These are phyloP conservation scores for Listronotus oregonensis DNA, from an alignment of 1,140 invertebrate species.

Conservation along the genomic window DNA sequence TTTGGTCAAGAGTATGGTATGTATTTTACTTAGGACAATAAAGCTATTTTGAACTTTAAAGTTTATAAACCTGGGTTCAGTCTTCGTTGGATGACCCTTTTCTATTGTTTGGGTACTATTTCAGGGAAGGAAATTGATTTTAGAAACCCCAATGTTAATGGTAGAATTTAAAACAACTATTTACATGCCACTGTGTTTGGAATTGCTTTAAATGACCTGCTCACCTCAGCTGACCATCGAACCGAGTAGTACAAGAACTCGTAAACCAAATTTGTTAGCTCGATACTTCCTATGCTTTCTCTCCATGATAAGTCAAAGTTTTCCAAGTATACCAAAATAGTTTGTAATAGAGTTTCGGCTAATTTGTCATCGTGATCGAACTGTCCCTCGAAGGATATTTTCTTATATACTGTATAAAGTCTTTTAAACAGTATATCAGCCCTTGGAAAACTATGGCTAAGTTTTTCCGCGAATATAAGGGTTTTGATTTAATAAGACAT, in stretches of 20 bases:
- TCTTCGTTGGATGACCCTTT: too few species aligned
- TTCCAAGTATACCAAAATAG: conserved; percentile 29
- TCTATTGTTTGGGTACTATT: too few species aligned
- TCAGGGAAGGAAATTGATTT: too few species aligned
- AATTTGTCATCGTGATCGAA: conserved; percentile 15
- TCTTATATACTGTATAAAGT: conserved; percentile 22
- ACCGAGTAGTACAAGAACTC: conserved; percentile 24
- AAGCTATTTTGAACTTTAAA: too few species aligned
- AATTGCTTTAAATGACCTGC: not conserved
- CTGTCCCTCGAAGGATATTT: not conserved
- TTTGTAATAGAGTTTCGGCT: conserved; percentile 20
- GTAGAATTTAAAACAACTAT: too few species aligned
- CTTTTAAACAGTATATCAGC: conserved; percentile 20
- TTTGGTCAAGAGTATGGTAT: too few species aligned
- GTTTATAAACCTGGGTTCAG: too few species aligned
- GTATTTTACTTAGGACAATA: too few species aligned
- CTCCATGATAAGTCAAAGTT: conserved; percentile 35
- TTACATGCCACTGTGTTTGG: too few species aligned
- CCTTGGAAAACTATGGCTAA: conserved; percentile 26
- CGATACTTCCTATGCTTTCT: conserved; percentile 29
- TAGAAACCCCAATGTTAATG: too few species aligned
- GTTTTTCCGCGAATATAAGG: conserved; percentile 25
- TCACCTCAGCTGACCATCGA: conserved; percentile 16
- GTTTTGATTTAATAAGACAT: conserved; percentile 28
- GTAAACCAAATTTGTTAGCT: conserved; percentile 20